These are phyloP conservation scores for Napeogenes inachia DNA, from an alignment of 2,888 invertebrate genomes.

Conservation along the genomic window DNA sequence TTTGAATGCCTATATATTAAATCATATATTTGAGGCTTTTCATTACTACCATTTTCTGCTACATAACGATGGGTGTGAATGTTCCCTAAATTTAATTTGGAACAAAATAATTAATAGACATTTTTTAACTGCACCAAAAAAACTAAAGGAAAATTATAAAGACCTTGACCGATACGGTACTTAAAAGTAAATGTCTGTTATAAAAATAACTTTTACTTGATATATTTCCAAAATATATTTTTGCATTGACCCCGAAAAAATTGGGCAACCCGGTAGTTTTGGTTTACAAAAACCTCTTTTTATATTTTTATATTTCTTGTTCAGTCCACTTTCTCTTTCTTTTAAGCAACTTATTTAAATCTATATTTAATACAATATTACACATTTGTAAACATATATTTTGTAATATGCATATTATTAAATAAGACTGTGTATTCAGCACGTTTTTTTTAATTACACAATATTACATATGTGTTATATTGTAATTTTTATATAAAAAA, in stretches of 20 bases:
- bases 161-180: neutral
- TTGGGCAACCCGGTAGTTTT: neutral
- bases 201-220: neutral
- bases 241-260: neutral
- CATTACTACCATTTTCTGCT: too few relatives aligned
- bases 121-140: too few relatives aligned
- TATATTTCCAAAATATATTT: neutral
- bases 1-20: too few relatives aligned
- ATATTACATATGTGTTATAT: too few relatives aligned
- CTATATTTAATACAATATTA: neutral
- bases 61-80: too few relatives aligned
- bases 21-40: too few relatives aligned
- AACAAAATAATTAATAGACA: too few relatives aligned
- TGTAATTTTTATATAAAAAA: too few relatives aligned
- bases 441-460: too few relatives aligned
- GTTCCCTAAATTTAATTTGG: too few relatives aligned
- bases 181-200: neutral
- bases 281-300: conserved; percentile 1
- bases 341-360: neutral
- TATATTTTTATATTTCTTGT: neutral
- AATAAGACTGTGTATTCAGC: too few relatives aligned
- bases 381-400: neutral
- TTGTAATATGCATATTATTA: neutral
- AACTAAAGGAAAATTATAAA: too few relatives aligned
- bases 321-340: neutral